These are phyloP conservation scores for Ginglymostoma cirratum DNA, from an alignment of 2,113 vertebrate genomes.

Conservation along the genomic window DNA sequence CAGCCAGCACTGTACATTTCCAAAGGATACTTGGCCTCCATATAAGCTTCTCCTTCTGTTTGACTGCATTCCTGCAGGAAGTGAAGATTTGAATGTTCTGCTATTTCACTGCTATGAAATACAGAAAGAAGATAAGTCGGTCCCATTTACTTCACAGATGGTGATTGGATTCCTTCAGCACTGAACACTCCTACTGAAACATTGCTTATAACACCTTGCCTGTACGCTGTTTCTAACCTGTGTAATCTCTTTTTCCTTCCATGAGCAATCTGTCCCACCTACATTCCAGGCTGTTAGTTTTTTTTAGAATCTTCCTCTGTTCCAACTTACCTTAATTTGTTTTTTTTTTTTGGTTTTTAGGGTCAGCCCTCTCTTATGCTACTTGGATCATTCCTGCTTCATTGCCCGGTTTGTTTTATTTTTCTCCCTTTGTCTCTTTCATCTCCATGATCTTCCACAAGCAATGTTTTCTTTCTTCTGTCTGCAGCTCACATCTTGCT, in stretches of 20 bases:
- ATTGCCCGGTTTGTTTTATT: background rate
- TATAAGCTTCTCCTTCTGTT: constrained; percentile 18
- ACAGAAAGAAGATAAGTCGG: background rate
- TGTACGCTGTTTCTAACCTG: background rate
- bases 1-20: background rate
- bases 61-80: background rate
- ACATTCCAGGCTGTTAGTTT: background rate
- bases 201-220: background rate
- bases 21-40: constrained; percentile 4
- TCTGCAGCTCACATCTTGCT: background rate
- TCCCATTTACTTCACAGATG: background rate
- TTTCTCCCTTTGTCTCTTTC: background rate
- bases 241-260: background rate
- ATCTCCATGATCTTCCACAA: background rate
- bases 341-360: background rate
- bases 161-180: background rate
- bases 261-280: constrained; percentile 7
- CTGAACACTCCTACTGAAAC: background rate
- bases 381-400: background rate
- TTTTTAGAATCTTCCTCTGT: background rate
- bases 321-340: background rate
- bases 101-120: constrained; percentile 10
- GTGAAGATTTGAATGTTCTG: background rate
- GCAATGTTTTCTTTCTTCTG: background rate
- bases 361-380: background rate